Conservation (phyloP, 2,113 vertebrate genomes). For the Solenodon paradoxus region DNA sequence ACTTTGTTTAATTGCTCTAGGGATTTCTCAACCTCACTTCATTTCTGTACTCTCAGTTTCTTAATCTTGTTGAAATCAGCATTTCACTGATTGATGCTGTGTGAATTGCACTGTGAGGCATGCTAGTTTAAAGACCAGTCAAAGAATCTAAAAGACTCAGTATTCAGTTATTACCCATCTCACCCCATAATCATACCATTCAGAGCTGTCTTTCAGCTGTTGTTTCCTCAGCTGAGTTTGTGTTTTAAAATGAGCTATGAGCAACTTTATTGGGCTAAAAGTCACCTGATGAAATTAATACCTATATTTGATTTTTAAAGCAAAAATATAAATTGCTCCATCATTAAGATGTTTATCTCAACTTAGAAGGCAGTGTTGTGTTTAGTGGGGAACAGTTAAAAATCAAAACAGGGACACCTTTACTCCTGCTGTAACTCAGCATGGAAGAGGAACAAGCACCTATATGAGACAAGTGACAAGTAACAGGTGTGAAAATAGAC, state of each 20-base stretch:
- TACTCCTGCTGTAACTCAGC: too few relatives aligned
- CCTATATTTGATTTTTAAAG: neutral
- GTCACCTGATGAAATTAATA: neutral
- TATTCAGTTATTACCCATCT: neutral
- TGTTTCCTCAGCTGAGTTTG: neutral
- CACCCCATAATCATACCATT: neutral
- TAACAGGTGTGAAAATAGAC: neutral
- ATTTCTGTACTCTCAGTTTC: constrained; percentile 6
- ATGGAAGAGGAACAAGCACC: neutral
- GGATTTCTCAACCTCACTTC: neutral
- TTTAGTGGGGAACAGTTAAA: neutral
- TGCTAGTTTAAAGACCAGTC: neutral
- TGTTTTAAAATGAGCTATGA: neutral
- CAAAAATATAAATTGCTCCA: neutral
- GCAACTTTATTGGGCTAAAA: neutral
- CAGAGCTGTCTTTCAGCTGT: neutral
- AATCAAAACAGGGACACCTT: too few relatives aligned
- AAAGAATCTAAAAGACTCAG: neutral
- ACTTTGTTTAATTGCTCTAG: neutral
- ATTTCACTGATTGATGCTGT: neutral
- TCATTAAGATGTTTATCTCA: neutral
- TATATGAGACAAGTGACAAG: neutral
- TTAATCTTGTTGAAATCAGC: neutral
- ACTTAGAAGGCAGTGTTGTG: neutral
- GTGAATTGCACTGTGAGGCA: neutral